These are phyloP conservation scores for Tamias sibiricus DNA, from an alignment of 2,113 vertebrate genomes.

Conservation along the genomic window DNA sequence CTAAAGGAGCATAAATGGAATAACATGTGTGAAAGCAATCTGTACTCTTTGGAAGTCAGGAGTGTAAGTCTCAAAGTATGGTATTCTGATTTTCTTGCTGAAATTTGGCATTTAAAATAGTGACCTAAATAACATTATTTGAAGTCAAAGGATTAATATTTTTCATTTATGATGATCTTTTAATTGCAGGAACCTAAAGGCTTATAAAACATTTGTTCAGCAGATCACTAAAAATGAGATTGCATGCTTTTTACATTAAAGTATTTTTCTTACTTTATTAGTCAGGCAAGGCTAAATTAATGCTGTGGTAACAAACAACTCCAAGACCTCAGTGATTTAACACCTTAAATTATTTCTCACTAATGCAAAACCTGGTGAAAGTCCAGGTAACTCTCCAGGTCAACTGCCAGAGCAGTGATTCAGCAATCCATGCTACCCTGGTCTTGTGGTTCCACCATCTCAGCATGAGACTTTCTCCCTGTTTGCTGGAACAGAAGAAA, in stretches of 20 bases:
- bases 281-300: not conserved
- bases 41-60: not conserved
- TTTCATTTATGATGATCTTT: slow-evolving; percentile 53
- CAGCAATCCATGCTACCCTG: accelerated
- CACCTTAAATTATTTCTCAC: not conserved
- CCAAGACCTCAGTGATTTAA: not conserved
- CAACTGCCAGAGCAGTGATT: not conserved
- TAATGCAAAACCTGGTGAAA: not conserved
- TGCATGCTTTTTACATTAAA: not conserved
- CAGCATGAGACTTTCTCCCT: not conserved
- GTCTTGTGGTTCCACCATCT: too few species aligned
- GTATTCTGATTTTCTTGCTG: slow-evolving; percentile 12
- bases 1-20: not conserved
- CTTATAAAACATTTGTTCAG: not conserved
- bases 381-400: not conserved
- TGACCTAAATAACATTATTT: slow-evolving; percentile 21
- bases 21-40: slow-evolving; percentile 21
- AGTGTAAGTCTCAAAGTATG: not conserved
- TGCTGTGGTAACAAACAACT: not conserved
- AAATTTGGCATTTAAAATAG: slow-evolving; percentile 36
- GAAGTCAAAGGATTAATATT: not conserved
- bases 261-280: not conserved
- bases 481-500: not conserved
- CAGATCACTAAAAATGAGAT: not conserved
- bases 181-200: slow-evolving; percentile 25